phyloP scores from a whole-genome alignment of 2,888 invertebrate genomes.

The Stenurella melanura region DNA sequence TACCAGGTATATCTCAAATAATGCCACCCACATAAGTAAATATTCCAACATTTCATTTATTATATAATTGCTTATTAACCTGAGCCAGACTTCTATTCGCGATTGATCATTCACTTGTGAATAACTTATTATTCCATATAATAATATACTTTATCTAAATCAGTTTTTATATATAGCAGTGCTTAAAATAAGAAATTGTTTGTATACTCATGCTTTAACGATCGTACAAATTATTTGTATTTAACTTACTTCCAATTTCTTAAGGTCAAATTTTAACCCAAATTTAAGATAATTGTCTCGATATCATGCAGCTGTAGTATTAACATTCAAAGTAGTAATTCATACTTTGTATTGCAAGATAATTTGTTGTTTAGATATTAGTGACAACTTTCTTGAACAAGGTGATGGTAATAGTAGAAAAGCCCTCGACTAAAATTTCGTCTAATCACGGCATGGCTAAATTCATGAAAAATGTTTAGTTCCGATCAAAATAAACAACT shows the following conservation, averaged over 20 bases:
- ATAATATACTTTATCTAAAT: neutral
- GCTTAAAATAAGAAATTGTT: neutral
- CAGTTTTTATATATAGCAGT: neutral
- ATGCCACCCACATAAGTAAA: neutral
- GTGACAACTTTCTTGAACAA: neutral
- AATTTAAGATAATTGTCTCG: neutral
- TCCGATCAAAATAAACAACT: too few relatives aligned
- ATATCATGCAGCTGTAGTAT: neutral
- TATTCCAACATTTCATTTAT: neutral
- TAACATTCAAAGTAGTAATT: neutral
- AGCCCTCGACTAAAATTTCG: too few relatives aligned
- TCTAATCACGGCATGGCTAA: too few relatives aligned
- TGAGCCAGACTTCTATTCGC: neutral
- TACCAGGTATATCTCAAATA: neutral
- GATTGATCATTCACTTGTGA: neutral
- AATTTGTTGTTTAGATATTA: neutral
- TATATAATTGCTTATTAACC: neutral
- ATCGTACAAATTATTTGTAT: neutral
- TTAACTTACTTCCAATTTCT: neutral
- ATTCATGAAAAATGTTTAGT: too few relatives aligned
- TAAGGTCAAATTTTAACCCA: conserved; percentile 4
- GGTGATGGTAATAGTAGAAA: neutral
- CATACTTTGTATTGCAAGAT: neutral
- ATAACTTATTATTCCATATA: neutral
- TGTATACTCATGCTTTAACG: neutral